Evolutionary conservation across 35 echinoderm and acorn worm genomes (phyloP).

Genomic region (Apostichopus californicus): DNA sequence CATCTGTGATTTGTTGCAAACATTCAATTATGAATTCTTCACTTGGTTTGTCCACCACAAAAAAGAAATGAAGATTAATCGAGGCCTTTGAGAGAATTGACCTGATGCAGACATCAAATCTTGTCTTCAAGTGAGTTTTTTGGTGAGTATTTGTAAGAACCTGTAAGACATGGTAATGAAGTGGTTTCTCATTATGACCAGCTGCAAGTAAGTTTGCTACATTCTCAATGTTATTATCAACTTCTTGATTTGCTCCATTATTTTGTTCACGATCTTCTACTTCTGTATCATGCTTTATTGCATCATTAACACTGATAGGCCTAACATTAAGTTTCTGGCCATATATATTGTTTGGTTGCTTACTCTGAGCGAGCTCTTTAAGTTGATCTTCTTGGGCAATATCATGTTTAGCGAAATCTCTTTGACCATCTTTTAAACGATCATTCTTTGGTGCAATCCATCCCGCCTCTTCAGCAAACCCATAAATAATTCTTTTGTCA

Average conservation of each 20-base stretch:
- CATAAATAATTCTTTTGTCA: constrained; percentile 43
- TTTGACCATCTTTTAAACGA: background rate
- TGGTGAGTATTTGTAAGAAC: constrained; percentile 79
- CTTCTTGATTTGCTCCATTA: background rate
- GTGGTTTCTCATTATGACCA: constrained; percentile 20
- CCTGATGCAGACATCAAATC: constrained; percentile 76
- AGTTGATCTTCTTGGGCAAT: background rate
- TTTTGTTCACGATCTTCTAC: background rate
- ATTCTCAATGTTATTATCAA: constrained; percentile 5
- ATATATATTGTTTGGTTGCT: too few species aligned
- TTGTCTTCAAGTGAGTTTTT: constrained; percentile 74
- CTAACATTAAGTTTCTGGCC: too few species aligned
- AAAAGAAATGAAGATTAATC: constrained; percentile 90
- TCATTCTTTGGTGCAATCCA: constrained; percentile 1
- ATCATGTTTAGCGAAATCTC: too few species aligned
- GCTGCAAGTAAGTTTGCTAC: background rate
- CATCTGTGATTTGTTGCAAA: constrained; percentile 84
- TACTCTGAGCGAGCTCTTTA: background rate
- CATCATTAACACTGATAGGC: too few species aligned
- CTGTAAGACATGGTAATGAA: constrained; percentile 77
- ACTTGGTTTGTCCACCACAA: constrained; percentile 87
- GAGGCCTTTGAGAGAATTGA: constrained; percentile 81
- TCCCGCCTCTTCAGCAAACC: constrained; percentile 20
- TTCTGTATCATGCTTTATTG: background rate
- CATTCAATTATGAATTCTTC: constrained; percentile 59